Conservation (phyloP, 2,888 invertebrate species). For the Acanthoscelides obtectus region DNA sequence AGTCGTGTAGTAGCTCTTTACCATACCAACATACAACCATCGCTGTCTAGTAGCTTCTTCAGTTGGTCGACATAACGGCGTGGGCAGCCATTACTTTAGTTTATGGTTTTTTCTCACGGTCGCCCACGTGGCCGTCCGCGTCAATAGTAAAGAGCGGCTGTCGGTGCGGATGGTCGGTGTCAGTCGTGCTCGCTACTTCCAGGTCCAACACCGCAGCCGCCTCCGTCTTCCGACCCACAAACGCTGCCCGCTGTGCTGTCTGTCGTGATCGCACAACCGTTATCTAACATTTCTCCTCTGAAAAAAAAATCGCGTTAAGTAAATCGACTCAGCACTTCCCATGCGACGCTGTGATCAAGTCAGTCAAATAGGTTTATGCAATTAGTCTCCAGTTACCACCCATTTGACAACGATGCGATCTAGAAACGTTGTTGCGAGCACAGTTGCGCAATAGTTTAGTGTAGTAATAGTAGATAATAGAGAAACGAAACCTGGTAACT, state of each 20-base stretch:
- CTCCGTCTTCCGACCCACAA: too few relatives aligned
- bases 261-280: slow-evolving; percentile 21
- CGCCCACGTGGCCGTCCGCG: background rate
- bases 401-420: too few relatives aligned
- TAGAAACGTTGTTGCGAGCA: too few relatives aligned
- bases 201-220: background rate
- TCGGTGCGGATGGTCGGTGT: slow-evolving; percentile 31
- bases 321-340: too few relatives aligned
- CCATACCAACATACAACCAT: background rate
- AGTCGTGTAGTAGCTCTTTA: background rate
- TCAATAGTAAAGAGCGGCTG: background rate
- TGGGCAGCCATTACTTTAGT: background rate
- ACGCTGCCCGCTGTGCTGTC: background rate
- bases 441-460: too few relatives aligned
- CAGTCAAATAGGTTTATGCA: too few relatives aligned
- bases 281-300: slow-evolving; percentile 34
- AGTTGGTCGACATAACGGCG: slow-evolving; percentile 20
- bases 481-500: too few relatives aligned
- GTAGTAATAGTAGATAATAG: too few relatives aligned
- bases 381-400: too few relatives aligned
- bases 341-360: too few relatives aligned
- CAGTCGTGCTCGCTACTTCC: slow-evolving; percentile 47
- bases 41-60: background rate
- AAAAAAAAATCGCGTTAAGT: too few relatives aligned
- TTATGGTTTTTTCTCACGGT: background rate